Conservation (phyloP, 2,113 vertebrate species). For the Phrynosoma platyrhinos region DNA sequence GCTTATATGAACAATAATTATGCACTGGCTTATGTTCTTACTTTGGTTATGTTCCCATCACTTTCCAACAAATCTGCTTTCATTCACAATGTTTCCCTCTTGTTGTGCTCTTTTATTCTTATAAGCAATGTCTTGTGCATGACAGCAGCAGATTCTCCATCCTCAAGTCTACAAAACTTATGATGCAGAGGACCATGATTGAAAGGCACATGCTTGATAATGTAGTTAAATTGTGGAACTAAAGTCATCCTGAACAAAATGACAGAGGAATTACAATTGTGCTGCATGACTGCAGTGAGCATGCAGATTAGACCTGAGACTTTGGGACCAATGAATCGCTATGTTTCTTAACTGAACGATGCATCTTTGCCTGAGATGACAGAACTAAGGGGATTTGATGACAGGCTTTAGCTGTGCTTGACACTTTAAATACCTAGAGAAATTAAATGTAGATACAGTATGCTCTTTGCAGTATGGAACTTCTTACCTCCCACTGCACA, state of each 20-base stretch:
- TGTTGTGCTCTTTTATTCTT: neutral
- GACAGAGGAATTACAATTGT: neutral
- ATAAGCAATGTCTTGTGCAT: neutral
- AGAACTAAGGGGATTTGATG: neutral
- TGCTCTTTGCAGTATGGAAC: neutral
- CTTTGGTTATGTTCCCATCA: neutral
- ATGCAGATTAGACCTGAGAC: neutral
- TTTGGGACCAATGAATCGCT: neutral
- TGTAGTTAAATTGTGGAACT: neutral
- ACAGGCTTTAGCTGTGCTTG: slow-evolving; percentile 3
- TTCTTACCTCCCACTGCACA: slow-evolving; percentile 15
- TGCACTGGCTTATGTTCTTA: neutral
- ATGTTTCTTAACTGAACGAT: neutral
- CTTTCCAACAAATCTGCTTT: neutral
- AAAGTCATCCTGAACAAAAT: neutral
- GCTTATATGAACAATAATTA: neutral
- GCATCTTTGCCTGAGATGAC: slow-evolving; percentile 7
- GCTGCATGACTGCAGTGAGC: neutral
- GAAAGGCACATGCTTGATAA: neutral
- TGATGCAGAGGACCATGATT: neutral
- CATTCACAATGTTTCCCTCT: too few relatives aligned
- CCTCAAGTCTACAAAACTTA: neutral
- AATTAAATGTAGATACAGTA: neutral
- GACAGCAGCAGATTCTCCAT: neutral
- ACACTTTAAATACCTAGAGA: slow-evolving; percentile 16